Evolutionary conservation across 2,888 invertebrate species (phyloP).

Genomic region (Oxystoma pomonae): DNA sequence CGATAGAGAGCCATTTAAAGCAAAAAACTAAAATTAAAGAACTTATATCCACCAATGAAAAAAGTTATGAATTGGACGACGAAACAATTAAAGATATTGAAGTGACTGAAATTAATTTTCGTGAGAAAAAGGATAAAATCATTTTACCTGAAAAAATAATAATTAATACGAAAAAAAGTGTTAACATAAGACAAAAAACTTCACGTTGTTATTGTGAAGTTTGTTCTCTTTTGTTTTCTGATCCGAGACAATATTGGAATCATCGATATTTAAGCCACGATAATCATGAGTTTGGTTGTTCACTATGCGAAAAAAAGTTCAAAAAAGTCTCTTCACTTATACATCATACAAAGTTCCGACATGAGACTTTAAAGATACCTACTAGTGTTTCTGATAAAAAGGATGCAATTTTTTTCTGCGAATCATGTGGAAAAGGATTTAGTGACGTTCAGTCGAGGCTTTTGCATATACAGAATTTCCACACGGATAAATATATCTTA

Average conservation of each 20-base stretch:
- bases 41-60: too few relatives aligned
- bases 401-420: constrained; percentile 11
- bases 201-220: constrained; percentile 10
- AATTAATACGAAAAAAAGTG: not conserved
- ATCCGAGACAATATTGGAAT: constrained; percentile 12
- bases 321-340: constrained; percentile 10
- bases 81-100: too few relatives aligned
- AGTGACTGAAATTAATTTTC: too few relatives aligned
- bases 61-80: too few relatives aligned
- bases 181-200: not conserved
- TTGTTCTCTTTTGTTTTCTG: constrained; percentile 9
- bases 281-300: constrained; percentile 12
- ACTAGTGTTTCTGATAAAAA: not conserved
- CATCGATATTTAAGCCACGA: constrained; percentile 9
- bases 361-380: not conserved
- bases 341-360: constrained; percentile 11
- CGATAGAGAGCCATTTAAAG: too few relatives aligned
- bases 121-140: too few relatives aligned
- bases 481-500: constrained; percentile 9
- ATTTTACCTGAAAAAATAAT: too few relatives aligned
- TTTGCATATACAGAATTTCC: constrained; percentile 5
- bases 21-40: too few relatives aligned
- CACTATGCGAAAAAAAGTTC: constrained; percentile 37
- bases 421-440: constrained; percentile 14
- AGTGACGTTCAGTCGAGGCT: constrained; percentile 7